phyloP scores from a whole-genome alignment of 2,797 vertebrate species.

The Falco rusticolus region DNA sequence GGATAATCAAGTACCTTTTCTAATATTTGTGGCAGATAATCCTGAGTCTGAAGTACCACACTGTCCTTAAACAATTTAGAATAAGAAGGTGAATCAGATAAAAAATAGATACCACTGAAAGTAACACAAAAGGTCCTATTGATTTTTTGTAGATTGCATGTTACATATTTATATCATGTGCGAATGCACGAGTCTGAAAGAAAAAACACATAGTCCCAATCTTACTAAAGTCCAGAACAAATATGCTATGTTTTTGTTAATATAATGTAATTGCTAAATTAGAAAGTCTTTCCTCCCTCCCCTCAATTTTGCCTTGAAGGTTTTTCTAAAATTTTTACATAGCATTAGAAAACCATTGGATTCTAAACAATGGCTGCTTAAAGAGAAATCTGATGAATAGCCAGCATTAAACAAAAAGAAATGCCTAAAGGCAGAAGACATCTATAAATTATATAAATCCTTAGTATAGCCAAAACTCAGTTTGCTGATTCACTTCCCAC shows the following conservation, averaged over 20 bases:
- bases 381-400: not conserved
- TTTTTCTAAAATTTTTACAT: not conserved
- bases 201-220: not conserved
- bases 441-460: not conserved
- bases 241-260: not conserved
- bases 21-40: not conserved
- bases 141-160: not conserved
- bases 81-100: not conserved
- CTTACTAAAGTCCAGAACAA: not conserved
- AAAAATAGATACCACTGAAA: not conserved
- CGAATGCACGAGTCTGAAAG: not conserved
- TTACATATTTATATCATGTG: not conserved
- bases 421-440: not conserved
- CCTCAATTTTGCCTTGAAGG: not conserved
- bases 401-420: not conserved
- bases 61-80: not conserved
- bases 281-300: not conserved
- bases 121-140: not conserved
- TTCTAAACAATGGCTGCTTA: conserved; percentile 30
- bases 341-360: not conserved
- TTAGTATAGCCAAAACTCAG: conserved; percentile 25
- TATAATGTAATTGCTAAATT: not conserved
- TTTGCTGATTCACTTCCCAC: conserved; percentile 44
- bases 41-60: not conserved
- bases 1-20: not conserved